Conservation (phyloP, 2,888 invertebrate species). For the Scaptomyza polygonia region DNA sequence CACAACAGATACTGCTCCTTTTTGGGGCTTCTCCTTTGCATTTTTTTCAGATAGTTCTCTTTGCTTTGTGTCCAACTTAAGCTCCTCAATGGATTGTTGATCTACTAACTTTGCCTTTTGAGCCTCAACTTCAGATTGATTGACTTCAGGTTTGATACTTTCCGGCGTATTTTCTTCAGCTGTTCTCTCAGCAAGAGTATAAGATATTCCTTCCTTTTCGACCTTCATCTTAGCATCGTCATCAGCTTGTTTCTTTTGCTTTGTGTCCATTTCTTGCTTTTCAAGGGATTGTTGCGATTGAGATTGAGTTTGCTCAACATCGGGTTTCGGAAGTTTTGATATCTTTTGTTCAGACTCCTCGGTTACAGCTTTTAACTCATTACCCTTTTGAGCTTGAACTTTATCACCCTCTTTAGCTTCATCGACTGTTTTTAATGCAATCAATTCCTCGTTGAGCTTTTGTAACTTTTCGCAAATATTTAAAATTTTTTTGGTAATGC, state of each 20-base stretch:
- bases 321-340: too few relatives aligned
- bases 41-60: not conserved
- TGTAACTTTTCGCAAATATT: constrained; percentile 47
- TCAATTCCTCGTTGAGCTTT: constrained; percentile 1
- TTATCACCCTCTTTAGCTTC: not conserved
- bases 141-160: too few relatives aligned
- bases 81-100: constrained; percentile 12
- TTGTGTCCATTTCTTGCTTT: not conserved
- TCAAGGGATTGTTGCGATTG: not conserved
- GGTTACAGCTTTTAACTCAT: not conserved
- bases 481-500: constrained; percentile 39
- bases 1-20: not conserved
- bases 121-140: too few relatives aligned
- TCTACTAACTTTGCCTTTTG: too few relatives aligned
- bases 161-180: too few relatives aligned
- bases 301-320: too few relatives aligned
- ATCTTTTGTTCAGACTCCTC: not conserved
- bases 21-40: not conserved
- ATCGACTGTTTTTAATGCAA: constrained; percentile 11
- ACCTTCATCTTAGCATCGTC: not conserved
- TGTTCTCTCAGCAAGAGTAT: too few relatives aligned
- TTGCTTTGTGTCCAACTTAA: constrained; percentile 8
- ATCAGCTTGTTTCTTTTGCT: not conserved
- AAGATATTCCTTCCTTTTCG: too few relatives aligned
- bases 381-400: not conserved